A percentile compares a stretch with the other conserved stretches of the same genome.
These are phyloP conservation scores for Actinostola sp. DNA, from an alignment of 92 coral and sea anemone species.

Conservation along the genomic window DNA sequence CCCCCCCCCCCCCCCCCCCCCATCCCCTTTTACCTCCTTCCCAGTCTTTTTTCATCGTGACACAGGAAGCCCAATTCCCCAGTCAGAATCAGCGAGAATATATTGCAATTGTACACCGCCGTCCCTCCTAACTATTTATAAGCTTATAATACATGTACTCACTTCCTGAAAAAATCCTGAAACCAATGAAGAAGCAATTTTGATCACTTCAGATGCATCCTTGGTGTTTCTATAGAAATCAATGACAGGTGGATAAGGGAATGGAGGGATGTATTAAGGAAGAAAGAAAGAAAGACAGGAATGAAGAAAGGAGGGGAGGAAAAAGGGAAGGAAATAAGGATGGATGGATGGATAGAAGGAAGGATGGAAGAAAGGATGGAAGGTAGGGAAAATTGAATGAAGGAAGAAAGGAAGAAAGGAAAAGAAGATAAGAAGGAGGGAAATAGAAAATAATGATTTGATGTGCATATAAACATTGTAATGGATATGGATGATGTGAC, in stretches of 20 bases:
- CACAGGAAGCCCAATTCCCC: no score
- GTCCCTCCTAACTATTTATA: no score
- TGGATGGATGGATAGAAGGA: not conserved
- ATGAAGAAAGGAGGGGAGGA: not conserved
- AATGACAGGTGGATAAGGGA: not conserved
- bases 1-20: no score
- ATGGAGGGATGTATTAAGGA: no score
- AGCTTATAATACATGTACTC: not conserved
- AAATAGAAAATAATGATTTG: not conserved
- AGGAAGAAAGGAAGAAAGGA: not conserved
- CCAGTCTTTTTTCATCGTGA: no score
- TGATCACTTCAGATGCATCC: conserved; percentile 68
- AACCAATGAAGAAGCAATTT: conserved; percentile 64
- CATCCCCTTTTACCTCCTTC: no score
- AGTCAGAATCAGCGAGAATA: no score
- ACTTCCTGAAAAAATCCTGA: conserved; percentile 55
- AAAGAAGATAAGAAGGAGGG: not conserved
- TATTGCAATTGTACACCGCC: no score
- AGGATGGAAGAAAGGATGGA: not conserved
- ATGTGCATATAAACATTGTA: no score
- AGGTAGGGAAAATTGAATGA: not conserved
- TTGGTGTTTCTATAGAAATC: conserved; percentile 46
- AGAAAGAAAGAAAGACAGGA: no score
- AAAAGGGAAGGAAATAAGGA: conserved; percentile 1
- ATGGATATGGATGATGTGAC: no score